phyloP scores from a whole-genome alignment of 1,140 invertebrate species.

The Ceratosolen solmsi region DNA sequence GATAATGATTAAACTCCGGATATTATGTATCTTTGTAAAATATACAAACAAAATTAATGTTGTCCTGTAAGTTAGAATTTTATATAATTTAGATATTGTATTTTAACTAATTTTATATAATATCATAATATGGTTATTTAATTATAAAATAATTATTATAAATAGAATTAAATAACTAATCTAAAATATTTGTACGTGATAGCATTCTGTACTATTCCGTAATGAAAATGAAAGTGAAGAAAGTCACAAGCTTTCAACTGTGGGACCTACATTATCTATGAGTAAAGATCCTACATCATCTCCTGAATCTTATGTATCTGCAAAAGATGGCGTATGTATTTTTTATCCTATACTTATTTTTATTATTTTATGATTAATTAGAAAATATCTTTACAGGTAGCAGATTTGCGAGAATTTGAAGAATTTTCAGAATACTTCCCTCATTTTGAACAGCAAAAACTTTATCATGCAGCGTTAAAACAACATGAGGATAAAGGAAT shows the following conservation, averaged over 20 bases:
- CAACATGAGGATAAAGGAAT: conserved; percentile 85
- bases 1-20: too few species aligned
- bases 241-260: conserved; percentile 67
- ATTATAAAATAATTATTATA: too few species aligned
- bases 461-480: conserved; percentile 87
- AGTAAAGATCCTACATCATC: conserved; percentile 78
- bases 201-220: conserved; percentile 89
- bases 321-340: conserved; percentile 85
- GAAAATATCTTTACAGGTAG: conserved; percentile 78
- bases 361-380: too few species aligned
- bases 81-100: too few species aligned
- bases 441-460: conserved; percentile 83
- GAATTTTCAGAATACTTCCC: conserved; percentile 84
- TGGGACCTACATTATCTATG: conserved; percentile 64
- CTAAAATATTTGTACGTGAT: too few species aligned
- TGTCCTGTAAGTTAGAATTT: too few species aligned
- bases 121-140: too few species aligned
- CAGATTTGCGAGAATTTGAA: conserved; percentile 91
- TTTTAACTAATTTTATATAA: too few species aligned
- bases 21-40: too few species aligned
- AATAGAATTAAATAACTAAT: too few species aligned
- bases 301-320: conserved; percentile 94
- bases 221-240: conserved; percentile 78
- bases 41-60: too few species aligned
- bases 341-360: background rate